These are phyloP conservation scores for Onychorhynchus coronatus DNA, from an alignment of 2,113 vertebrate species.

Conservation along the genomic window DNA sequence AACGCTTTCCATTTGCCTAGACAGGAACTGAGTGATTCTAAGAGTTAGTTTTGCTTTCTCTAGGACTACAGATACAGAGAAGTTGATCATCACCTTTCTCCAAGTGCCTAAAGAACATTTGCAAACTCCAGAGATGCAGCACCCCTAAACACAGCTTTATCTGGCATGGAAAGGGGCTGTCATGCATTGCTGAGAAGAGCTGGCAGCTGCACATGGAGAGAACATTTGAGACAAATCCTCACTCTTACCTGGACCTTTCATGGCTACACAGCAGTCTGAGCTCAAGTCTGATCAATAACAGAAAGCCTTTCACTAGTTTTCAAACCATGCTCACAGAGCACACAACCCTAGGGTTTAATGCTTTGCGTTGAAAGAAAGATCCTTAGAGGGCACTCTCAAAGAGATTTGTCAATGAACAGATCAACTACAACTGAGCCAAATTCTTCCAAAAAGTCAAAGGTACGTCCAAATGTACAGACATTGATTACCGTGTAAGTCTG, in stretches of 20 bases:
- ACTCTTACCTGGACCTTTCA: background rate
- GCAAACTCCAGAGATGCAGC: background rate
- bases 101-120: background rate
- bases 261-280: background rate
- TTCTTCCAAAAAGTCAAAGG: background rate
- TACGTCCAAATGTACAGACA: no score
- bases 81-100: background rate
- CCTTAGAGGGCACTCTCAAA: background rate
- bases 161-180: background rate
- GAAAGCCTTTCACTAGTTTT: background rate
- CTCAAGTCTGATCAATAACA: background rate
- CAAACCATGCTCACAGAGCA: background rate
- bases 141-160: background rate
- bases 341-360: background rate
- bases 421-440: background rate
- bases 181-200: background rate
- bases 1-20: background rate
- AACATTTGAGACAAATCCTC: background rate
- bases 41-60: background rate
- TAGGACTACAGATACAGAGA: background rate
- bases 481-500: background rate
- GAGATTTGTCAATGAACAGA: background rate
- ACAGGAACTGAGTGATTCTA: background rate
- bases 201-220: background rate
- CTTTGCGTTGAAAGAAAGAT: background rate